Conservation (phyloP, 2,113 vertebrate genomes). For the Brienomyrus longianalis region DNA sequence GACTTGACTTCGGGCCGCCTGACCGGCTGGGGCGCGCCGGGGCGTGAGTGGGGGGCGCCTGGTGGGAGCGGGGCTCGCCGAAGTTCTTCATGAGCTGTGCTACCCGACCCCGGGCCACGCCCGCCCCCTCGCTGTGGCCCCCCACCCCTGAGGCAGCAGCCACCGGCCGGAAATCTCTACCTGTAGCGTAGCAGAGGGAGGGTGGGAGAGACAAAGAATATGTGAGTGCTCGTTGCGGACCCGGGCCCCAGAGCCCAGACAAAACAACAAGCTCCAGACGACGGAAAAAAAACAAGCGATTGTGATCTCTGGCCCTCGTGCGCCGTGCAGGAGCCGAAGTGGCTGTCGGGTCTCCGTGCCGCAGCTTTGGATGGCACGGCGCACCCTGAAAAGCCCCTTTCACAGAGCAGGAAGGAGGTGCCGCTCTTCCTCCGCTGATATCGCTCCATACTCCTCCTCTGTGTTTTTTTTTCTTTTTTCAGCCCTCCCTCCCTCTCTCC, state of each 20-base stretch:
- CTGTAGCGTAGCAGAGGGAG: conserved; percentile 31
- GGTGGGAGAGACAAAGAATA: not conserved
- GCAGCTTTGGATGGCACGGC: not conserved
- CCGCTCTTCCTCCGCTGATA: conserved; percentile 27
- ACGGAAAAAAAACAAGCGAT: not conserved
- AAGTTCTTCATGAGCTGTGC: conserved; percentile 66
- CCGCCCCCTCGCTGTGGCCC: conserved; percentile 14
- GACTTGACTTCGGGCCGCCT: too few relatives aligned
- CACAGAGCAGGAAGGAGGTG: not conserved
- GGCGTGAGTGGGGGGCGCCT: conserved; percentile 22
- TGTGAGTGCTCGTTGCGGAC: not conserved
- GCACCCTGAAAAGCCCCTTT: not conserved
- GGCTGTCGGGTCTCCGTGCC: not conserved
- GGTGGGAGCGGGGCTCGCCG: conserved; percentile 26
- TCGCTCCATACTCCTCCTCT: conserved; percentile 19
- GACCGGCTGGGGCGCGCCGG: too few relatives aligned
- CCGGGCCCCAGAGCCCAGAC: not conserved
- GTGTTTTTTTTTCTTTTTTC: not conserved
- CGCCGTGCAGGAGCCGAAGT: not conserved
- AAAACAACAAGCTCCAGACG: not conserved
- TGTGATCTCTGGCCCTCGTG: not conserved
- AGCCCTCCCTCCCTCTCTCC: not conserved
- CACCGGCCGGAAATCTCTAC: conserved; percentile 27
- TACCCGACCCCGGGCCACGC: conserved; percentile 53
- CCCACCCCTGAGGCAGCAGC: conserved; percentile 30